phyloP scores from a whole-genome alignment of 1,140 invertebrate genomes.

The Protaetia brevitarsis region DNA sequence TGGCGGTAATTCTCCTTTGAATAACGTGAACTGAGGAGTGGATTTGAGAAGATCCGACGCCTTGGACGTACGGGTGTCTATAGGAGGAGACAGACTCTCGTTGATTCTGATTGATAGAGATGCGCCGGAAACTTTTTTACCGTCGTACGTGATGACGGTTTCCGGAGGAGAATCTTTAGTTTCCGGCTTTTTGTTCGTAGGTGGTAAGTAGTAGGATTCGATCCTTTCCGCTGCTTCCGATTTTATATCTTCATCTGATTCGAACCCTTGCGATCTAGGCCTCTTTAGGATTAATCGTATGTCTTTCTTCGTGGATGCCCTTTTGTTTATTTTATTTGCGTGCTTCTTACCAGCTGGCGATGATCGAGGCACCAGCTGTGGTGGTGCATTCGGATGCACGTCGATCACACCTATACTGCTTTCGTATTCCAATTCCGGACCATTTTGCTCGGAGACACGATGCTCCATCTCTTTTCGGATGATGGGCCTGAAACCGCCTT shows the following conservation, averaged over 20 bases:
- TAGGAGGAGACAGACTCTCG: conserved; percentile 43
- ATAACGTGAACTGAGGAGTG: conserved; percentile 68
- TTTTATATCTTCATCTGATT: conserved; percentile 43
- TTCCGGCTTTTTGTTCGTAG: conserved; percentile 47
- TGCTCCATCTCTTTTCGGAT: conserved; percentile 59
- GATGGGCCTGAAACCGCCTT: conserved; percentile 79
- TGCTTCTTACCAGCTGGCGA: conserved; percentile 56
- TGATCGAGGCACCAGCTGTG: conserved; percentile 73
- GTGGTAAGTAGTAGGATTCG: conserved; percentile 67
- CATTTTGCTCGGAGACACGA: conserved; percentile 51
- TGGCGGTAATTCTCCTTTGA: conserved; percentile 66
- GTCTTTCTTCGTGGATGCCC: conserved; percentile 47
- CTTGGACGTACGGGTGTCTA: conserved; percentile 49
- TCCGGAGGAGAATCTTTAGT: conserved; percentile 49
- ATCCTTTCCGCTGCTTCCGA: conserved; percentile 67
- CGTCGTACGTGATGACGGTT: conserved; percentile 68
- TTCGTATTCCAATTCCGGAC: conserved; percentile 49
- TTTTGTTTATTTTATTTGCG: conserved; percentile 22
- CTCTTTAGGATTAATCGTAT: conserved; percentile 45
- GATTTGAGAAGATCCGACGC: conserved; percentile 58
- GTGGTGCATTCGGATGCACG: conserved; percentile 55
- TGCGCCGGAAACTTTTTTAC: conserved; percentile 64
- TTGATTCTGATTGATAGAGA: conserved; percentile 58
- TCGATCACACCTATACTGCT: conserved; percentile 52
- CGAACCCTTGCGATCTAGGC: conserved; percentile 18